Conservation (phyloP, 2,113 vertebrate species). For the Tragelaphus strepsiceros region DNA sequence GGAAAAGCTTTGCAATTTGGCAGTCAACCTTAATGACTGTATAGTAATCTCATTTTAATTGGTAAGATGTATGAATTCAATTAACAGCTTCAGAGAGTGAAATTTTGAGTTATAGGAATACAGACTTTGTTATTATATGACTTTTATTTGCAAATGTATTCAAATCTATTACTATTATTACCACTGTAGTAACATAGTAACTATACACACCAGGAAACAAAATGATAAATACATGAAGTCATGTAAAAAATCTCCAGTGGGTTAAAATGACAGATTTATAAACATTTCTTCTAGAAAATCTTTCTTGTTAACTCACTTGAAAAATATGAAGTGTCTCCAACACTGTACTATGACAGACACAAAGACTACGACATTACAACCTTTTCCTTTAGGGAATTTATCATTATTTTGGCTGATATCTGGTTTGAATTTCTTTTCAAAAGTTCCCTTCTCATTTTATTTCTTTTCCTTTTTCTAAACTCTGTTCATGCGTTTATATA, state of each 20-base stretch:
- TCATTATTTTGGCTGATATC: background rate
- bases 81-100: background rate
- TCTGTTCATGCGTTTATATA: background rate
- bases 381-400: background rate
- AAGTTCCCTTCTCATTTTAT: background rate
- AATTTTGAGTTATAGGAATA: background rate
- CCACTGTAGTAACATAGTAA: background rate
- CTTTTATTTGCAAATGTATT: background rate
- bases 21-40: background rate
- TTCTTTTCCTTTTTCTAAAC: background rate
- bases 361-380: background rate
- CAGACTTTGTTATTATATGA: background rate
- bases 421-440: background rate
- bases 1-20: background rate
- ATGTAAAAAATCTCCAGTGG: background rate
- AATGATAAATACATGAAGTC: background rate
- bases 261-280: conserved; percentile 21
- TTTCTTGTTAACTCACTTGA: background rate
- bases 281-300: background rate
- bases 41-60: background rate
- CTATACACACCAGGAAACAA: background rate
- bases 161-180: background rate
- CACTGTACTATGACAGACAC: background rate
- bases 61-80: background rate
- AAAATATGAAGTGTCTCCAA: background rate